phyloP scores from a whole-genome alignment of 2,888 invertebrate genomes.

The Nasonovia ribisnigri region DNA sequence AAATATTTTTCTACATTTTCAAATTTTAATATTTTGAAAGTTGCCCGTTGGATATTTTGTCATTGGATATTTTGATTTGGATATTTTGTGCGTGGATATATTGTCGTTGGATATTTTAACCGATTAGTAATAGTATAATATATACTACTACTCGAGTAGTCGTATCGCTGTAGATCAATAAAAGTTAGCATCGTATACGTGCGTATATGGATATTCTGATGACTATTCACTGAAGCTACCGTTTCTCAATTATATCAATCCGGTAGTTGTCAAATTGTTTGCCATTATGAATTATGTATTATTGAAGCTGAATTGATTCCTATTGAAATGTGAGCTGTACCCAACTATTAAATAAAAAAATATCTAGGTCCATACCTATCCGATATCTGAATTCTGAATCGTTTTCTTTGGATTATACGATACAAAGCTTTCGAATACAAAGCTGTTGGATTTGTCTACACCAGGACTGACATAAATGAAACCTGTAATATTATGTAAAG shows the following conservation, averaged over 20 bases:
- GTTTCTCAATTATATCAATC: not conserved
- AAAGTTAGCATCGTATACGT: not conserved
- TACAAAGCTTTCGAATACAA: not conserved
- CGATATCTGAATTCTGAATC: not conserved
- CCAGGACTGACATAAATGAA: not conserved
- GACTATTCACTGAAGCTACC: not conserved
- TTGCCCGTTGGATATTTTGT: too few species aligned
- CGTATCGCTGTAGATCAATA: not conserved
- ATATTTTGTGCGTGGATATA: too few species aligned
- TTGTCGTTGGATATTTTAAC: too few species aligned
- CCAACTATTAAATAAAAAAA: not conserved
- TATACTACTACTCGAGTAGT: too few species aligned
- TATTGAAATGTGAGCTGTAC: not conserved
- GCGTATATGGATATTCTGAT: not conserved
- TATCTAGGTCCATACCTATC: not conserved
- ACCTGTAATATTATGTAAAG: not conserved
- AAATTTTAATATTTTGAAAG: too few species aligned
- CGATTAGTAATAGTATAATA: too few species aligned
- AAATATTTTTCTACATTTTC: too few species aligned
- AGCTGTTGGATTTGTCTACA: not conserved
- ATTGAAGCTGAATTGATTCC: not conserved
- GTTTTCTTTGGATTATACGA: not conserved
- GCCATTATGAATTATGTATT: not conserved
- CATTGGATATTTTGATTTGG: too few species aligned
- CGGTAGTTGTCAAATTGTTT: not conserved